Evolutionary conservation across 2,113 vertebrate species (phyloP), one percentile per base, ranked within the genome.

Genomic region (Anarrhichthys ocellatus): DNA sequence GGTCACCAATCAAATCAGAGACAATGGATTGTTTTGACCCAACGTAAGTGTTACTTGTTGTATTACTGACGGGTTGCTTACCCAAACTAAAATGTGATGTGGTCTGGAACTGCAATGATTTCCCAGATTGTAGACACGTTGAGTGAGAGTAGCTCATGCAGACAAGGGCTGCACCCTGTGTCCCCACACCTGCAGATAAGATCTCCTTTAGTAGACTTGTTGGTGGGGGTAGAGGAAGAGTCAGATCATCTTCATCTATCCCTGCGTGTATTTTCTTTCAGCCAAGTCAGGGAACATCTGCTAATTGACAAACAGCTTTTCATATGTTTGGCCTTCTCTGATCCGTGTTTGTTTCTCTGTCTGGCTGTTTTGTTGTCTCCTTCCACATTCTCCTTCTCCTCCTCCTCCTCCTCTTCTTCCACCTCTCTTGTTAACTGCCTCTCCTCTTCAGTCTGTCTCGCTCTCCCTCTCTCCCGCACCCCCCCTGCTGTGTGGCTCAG

Each of bases 251-350:
- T 70, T 70, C 68, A 42, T 84, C 62, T 76, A 40, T 80, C 64
- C 73, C 83, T 88, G 84, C 64, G 66, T 89, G 75, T 67, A 56
- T 79, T 85, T 86, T 85, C 80, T 80, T 75, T 86, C 78, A 67
- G 79, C 78, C 93, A 91, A 94, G 81, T 93, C 92, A 94, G 75
- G 56, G 84, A 90, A 90, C 90, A 92, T 92, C 90, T 95, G 90
- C 82, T 93, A 78, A 88, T 82, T 89, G 79, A 87, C 89, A 89
- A 83, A 86, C 88, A 81, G 32, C 75, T 70, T 27, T n/a, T 29
- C 80, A 58, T 73, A 73, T 50, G 14, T 84, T 78, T 64, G 58
- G 74, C 63, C 78, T 83, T 82, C 24, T 61, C 67, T 74, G 36
- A 20, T 73, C 50, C 76, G 65, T 77, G 68, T 77, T 73, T 72